Evolutionary conservation across 2,113 vertebrate genomes (phyloP).

Genomic region (Zeus faber): DNA sequence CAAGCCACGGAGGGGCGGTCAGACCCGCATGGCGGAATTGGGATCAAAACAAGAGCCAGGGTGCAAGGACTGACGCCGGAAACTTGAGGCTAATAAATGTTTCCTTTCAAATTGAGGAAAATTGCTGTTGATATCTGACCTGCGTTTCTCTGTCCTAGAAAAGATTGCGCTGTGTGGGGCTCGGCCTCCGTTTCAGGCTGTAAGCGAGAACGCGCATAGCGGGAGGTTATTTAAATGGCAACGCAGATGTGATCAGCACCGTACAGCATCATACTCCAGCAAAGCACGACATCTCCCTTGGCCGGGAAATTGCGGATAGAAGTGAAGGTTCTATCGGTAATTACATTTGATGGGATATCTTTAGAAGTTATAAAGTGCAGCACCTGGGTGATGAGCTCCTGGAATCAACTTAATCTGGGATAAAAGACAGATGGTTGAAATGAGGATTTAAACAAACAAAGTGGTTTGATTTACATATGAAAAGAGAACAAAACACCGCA

Average conservation of each 20-base stretch:
- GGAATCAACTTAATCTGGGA: too few relatives aligned
- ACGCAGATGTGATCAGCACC: neutral
- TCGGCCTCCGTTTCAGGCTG: neutral
- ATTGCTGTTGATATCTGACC: neutral
- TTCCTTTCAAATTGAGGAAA: neutral
- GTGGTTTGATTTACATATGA: too few relatives aligned
- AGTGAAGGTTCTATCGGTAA: neutral
- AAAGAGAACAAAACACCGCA: too few relatives aligned
- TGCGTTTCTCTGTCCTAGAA: neutral
- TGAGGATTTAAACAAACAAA: too few relatives aligned
- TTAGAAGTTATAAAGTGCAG: too few relatives aligned
- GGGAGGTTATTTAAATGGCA: neutral
- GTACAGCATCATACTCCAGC: neutral
- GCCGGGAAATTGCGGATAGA: neutral
- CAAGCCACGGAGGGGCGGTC: constrained; percentile 23
- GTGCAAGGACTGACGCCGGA: constrained; percentile 18
- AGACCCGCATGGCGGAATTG: constrained; percentile 8
- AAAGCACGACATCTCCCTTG: neutral
- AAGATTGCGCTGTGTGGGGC: neutral
- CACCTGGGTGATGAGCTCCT: too few relatives aligned
- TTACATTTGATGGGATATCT: too few relatives aligned
- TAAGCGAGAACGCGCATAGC: neutral
- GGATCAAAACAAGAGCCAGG: neutral
- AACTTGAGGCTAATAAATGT: neutral
- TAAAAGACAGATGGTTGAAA: too few relatives aligned